phyloP scores from a whole-genome alignment of 2,797 vertebrate species.

The Siniperca undulata region DNA sequence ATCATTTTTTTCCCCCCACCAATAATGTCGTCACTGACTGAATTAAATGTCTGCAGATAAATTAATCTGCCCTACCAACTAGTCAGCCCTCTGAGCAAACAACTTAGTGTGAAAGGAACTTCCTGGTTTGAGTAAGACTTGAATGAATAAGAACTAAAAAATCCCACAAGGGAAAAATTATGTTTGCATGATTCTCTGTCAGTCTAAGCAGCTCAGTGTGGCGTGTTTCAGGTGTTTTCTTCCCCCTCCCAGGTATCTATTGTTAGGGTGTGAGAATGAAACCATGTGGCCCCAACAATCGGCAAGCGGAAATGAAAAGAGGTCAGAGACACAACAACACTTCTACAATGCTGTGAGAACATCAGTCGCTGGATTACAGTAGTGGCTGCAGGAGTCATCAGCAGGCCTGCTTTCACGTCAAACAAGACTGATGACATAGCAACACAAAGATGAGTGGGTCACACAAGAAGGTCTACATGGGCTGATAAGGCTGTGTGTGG shows the following conservation, averaged over 20 bases:
- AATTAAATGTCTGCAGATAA: conserved; percentile 41
- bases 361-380: conserved; percentile 30
- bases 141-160: conserved; percentile 70
- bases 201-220: conserved; percentile 26
- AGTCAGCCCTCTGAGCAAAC: conserved; percentile 34
- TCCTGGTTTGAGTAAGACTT: conserved; percentile 75
- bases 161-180: conserved; percentile 56
- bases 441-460: conserved; percentile 35
- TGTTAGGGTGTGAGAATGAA: conserved; percentile 68
- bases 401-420: not conserved
- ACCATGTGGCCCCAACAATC: conserved; percentile 62
- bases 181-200: conserved; percentile 58
- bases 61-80: not conserved
- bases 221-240: conserved; percentile 54
- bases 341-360: conserved; percentile 27
- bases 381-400: conserved; percentile 33
- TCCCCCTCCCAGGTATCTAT: conserved; percentile 63
- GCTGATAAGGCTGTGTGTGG: conserved; percentile 25
- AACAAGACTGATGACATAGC: conserved; percentile 44
- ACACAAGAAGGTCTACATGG: conserved; percentile 7
- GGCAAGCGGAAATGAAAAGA: conserved; percentile 75
- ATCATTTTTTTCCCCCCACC: not conserved
- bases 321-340: conserved; percentile 66
- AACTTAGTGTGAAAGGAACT: conserved; percentile 57
- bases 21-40: not conserved